A percentile compares a stretch with the other conserved stretches of the same genome.
These are phyloP conservation scores for Acanthornis magna DNA, from an alignment of 2,797 vertebrate genomes.

Conservation along the genomic window DNA sequence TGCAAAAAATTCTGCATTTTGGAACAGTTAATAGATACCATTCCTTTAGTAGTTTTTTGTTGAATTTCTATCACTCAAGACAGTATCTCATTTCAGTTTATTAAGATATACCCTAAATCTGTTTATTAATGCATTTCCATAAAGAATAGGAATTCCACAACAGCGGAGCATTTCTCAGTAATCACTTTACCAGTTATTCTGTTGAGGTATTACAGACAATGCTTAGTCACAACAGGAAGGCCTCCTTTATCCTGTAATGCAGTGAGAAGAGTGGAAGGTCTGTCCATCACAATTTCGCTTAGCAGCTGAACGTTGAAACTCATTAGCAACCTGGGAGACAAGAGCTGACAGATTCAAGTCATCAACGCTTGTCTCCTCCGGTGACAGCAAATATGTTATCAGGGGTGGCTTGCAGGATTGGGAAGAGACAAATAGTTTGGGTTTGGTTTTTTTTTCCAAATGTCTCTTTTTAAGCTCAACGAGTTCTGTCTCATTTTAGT, in stretches of 20 bases:
- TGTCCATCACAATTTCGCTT: neutral
- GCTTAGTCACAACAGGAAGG: neutral
- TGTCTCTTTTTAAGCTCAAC: neutral
- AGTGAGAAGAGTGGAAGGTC: neutral
- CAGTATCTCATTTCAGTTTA: neutral
- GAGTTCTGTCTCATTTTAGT: neutral
- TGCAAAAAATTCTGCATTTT: too few relatives aligned
- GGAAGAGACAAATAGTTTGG: neutral
- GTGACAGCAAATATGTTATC: neutral
- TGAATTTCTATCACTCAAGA: neutral
- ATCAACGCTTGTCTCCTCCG: neutral
- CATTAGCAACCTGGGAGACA: neutral
- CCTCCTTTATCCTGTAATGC: neutral
- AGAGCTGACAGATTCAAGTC: neutral
- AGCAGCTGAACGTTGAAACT: neutral
- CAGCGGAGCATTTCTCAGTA: neutral
- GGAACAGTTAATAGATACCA: too few relatives aligned
- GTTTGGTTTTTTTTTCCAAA: neutral
- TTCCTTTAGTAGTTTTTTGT: too few relatives aligned
- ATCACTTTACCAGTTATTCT: neutral
- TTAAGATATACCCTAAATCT: neutral
- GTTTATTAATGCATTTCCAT: neutral
- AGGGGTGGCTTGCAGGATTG: fast-evolving
- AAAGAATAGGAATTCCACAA: neutral
- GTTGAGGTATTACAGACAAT: neutral